Evolutionary conservation across 2,888 invertebrate species (phyloP), one percentile per base, ranked within the genome.

Genomic region (Ichneumon xanthorius): DNA sequence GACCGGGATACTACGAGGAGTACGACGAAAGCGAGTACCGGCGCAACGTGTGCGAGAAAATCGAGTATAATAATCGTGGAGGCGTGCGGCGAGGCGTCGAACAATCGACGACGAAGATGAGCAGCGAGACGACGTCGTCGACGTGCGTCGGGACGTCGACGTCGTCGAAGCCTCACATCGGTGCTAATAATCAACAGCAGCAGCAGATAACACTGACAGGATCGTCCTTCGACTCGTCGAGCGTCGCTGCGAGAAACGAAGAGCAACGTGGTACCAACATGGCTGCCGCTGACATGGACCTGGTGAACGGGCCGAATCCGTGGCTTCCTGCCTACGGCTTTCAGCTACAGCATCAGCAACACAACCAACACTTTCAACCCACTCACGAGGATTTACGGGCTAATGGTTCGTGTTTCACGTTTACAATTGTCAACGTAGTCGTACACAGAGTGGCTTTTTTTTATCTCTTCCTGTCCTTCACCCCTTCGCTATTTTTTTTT

Each of bases 271-370:
- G 87, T 58, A 58, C 75, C 48, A 55, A 30, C 45, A 77, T 79
- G 33, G 63, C 61, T 33, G 79, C 87, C 68, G 80, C 89, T 80
- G 93, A 93, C 86, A 91, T 92, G 92, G 91, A 92, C 80, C 89
- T 93, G 89, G 93, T 95, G 87, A 93, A 95, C 90, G 96, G 96
- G 90, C 96, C 96, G 92, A 96, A 96, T 95, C 96, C 97, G 92
- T 97, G 97, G 97, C 95, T 97, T 94, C 97, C 97, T 89, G 97
- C 97, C 90, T 97, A 97, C 93, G 97, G 97, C 90, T 97, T 96
- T 95, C 94, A 96, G 91, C 95, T 96, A 90, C 95, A 96, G 94
- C 96, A 96, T 92, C 94, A 94, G 85, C 95, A 95, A 79, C 93
- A 96, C 96, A 67, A 55, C 96, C 95, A 95, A 95, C 95, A 92